These are phyloP conservation scores for Drosophila meridiana DNA, from an alignment of 2,888 invertebrate genomes.

Conservation along the genomic window DNA sequence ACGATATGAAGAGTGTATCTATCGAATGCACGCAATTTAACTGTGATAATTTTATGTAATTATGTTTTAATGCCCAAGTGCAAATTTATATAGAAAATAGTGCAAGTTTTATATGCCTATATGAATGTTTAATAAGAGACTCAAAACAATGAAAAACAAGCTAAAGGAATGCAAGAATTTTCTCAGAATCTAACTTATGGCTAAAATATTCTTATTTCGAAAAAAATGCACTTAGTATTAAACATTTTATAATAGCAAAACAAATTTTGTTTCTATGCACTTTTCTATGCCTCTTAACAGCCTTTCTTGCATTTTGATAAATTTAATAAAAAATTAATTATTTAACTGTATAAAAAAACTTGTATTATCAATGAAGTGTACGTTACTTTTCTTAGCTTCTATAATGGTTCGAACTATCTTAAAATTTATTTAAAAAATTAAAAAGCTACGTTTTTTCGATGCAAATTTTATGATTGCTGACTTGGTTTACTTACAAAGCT, in stretches of 20 bases:
- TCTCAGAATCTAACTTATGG: conserved; percentile 5
- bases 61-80: conserved; percentile 67
- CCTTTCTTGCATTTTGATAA: conserved; percentile 32
- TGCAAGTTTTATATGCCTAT: conserved; percentile 52
- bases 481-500: neutral
- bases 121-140: conserved; percentile 46
- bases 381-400: neutral
- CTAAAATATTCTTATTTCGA: conserved; percentile 20
- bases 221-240: conserved; percentile 55
- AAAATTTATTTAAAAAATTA: neutral
- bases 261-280: conserved; percentile 19
- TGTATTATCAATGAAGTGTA: neutral
- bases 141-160: conserved; percentile 2
- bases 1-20: conserved; percentile 50
- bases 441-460: neutral
- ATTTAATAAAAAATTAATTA: conserved; percentile 22
- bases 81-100: conserved; percentile 59
- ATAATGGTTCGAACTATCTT: neutral
- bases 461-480: neutral
- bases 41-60: conserved; percentile 76
- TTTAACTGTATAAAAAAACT: conserved; percentile 15
- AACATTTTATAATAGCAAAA: conserved; percentile 22
- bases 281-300: conserved; percentile 13
- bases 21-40: conserved; percentile 78
- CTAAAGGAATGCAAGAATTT: neutral